Evolutionary conservation across 2,888 invertebrate species (phyloP).

Genomic region (Aplocera efformata): DNA sequence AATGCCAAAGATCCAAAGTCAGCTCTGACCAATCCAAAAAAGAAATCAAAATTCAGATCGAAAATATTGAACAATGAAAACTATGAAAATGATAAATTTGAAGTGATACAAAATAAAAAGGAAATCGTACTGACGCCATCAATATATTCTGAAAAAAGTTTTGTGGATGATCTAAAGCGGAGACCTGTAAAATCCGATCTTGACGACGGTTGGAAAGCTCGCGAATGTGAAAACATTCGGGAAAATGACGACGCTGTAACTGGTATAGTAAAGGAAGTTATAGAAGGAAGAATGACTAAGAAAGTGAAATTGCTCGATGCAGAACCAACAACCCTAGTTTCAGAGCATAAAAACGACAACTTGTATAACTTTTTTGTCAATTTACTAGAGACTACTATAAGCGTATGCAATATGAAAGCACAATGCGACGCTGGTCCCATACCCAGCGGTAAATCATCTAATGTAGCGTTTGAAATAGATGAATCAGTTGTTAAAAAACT

Average conservation of each 20-base stretch:
- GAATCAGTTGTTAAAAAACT: conserved; percentile 43
- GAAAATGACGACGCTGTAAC: conserved; percentile 10
- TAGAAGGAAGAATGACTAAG: conserved; percentile 21
- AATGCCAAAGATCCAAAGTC: neutral
- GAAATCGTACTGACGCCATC: conserved; percentile 47
- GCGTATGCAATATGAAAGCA: conserved; percentile 40
- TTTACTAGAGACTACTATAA: conserved; percentile 51
- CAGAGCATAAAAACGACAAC: conserved; percentile 35
- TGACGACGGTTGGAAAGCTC: conserved; percentile 6
- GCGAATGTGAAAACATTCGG: too few species aligned
- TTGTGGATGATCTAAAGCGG: conserved; percentile 24
- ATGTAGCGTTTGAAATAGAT: conserved; percentile 42
- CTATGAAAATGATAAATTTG: conserved; percentile 33
- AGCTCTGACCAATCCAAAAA: conserved; percentile 13
- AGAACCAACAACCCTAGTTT: conserved; percentile 35
- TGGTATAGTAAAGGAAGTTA: conserved; percentile 22
- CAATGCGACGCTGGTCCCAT: conserved; percentile 13
- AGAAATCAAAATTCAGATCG: conserved; percentile 34
- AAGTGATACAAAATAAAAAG: conserved; percentile 45
- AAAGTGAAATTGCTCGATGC: conserved; percentile 26
- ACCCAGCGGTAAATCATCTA: conserved; percentile 26
- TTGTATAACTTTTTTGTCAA: conserved; percentile 60
- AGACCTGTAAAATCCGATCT: conserved; percentile 16
- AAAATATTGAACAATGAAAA: conserved; percentile 33
- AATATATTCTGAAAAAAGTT: conserved; percentile 34